Evolutionary conservation across 2,113 vertebrate genomes (phyloP).

Genomic region (Tetrax tetrax): DNA sequence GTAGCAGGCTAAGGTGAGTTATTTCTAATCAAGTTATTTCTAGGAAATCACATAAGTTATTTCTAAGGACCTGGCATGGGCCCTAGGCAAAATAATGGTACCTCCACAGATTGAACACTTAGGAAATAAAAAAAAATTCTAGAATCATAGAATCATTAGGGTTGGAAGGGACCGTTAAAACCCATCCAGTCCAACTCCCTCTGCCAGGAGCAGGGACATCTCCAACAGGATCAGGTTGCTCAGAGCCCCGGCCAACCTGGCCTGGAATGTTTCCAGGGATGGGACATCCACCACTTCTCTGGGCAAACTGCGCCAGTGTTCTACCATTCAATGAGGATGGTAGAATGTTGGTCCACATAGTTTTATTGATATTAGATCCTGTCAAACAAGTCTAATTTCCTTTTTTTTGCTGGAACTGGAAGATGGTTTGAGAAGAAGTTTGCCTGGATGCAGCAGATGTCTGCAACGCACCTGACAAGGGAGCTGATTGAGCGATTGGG

Average conservation of each 20-base stretch:
- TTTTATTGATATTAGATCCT: neutral
- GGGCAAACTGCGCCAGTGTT: no score
- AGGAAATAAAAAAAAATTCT: neutral
- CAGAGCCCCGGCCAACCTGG: no score
- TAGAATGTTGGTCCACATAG: neutral
- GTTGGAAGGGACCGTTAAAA: no score
- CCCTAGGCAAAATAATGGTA: neutral
- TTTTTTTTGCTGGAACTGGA: neutral
- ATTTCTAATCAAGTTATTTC: neutral
- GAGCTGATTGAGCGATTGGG: neutral
- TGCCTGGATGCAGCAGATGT: neutral
- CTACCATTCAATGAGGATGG: no score
- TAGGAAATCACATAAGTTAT: neutral
- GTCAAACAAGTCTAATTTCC: neutral
- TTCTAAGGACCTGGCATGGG: neutral
- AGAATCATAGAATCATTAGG: no score
- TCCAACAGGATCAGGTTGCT: no score
- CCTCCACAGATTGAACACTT: neutral
- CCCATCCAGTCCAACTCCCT: no score
- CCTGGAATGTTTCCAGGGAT: no score
- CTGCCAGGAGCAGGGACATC: no score
- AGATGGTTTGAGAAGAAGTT: neutral
- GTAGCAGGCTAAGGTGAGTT: neutral
- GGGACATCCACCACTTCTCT: no score
- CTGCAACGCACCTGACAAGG: neutral